phyloP scores from a whole-genome alignment of 2,113 vertebrate genomes.

The Bucco capensis region DNA sequence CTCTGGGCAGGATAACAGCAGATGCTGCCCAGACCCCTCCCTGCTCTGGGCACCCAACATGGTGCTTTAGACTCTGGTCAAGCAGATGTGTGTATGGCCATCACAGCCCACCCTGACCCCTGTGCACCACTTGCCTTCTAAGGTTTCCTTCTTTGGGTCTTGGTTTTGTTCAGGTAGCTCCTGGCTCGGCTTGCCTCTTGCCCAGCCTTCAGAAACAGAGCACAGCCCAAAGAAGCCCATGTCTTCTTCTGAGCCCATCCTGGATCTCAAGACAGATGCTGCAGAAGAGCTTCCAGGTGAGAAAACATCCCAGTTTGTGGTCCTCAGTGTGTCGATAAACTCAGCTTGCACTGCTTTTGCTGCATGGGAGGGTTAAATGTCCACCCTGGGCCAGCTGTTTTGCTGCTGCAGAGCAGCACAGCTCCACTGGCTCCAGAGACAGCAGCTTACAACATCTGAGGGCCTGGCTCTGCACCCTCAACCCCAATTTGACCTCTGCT shows the following conservation, averaged over 20 bases:
- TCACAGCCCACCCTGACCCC: neutral
- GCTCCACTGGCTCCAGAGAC: neutral
- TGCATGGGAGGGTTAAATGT: neutral
- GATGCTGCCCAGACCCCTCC: neutral
- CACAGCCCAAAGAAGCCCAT: neutral
- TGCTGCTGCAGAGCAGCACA: neutral
- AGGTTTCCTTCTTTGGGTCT: neutral
- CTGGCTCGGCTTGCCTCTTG: constrained; percentile 5
- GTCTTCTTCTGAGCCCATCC: constrained; percentile 45
- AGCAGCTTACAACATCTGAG: neutral
- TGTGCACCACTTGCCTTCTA: neutral
- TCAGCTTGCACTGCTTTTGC: neutral
- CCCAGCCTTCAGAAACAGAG: neutral
- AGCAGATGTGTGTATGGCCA: neutral
- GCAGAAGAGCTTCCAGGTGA: neutral
- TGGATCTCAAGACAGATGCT: constrained; percentile 26
- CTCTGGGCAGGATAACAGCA: too few relatives aligned
- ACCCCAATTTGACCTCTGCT: neutral
- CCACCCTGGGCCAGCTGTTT: neutral
- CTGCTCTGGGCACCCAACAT: rapidly evolving
- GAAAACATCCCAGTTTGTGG: neutral
- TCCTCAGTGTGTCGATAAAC: neutral
- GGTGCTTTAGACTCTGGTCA: neutral
- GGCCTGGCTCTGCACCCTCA: neutral
- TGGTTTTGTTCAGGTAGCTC: constrained; percentile 11